These are phyloP conservation scores for Venusia cambrica DNA, from an alignment of 2,888 invertebrate species.

Conservation along the genomic window DNA sequence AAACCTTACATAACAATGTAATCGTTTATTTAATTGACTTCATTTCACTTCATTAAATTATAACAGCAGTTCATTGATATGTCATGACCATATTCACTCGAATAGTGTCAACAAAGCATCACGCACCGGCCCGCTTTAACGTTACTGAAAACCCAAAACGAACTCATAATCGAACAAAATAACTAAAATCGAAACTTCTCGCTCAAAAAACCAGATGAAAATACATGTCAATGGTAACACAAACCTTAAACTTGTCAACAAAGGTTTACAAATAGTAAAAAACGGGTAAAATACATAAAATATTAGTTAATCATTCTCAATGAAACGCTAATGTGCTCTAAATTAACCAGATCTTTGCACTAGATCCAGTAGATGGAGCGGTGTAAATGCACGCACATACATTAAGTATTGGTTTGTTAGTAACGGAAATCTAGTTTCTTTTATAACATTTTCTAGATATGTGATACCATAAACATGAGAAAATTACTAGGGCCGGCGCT, in stretches of 20 bases:
- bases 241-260: slow-evolving; percentile 9
- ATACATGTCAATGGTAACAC: slow-evolving; percentile 26
- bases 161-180: slow-evolving; percentile 53
- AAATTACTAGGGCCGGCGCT: slow-evolving; percentile 47
- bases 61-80: no score
- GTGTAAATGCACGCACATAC: slow-evolving; percentile 15
- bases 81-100: slow-evolving; percentile 14
- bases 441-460: no score
- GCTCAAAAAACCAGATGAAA: slow-evolving; percentile 45
- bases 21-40: slow-evolving; percentile 5
- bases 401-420: no score
- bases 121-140: slow-evolving; percentile 45
- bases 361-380: slow-evolving; percentile 19
- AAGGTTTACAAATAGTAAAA: no score
- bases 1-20: no score
- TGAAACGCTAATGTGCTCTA: slow-evolving; percentile 14
- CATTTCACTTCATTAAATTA: background rate
- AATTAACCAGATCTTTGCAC: slow-evolving; percentile 18
- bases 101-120: slow-evolving; percentile 21
- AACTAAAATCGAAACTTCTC: slow-evolving; percentile 58
- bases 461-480: slow-evolving; percentile 11
- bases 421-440: no score
- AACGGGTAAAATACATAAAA: no score
- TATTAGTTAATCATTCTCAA: no score
- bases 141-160: slow-evolving; percentile 42